Conservation (phyloP, 2,113 vertebrate genomes). For the Aphyosemion australe region DNA sequence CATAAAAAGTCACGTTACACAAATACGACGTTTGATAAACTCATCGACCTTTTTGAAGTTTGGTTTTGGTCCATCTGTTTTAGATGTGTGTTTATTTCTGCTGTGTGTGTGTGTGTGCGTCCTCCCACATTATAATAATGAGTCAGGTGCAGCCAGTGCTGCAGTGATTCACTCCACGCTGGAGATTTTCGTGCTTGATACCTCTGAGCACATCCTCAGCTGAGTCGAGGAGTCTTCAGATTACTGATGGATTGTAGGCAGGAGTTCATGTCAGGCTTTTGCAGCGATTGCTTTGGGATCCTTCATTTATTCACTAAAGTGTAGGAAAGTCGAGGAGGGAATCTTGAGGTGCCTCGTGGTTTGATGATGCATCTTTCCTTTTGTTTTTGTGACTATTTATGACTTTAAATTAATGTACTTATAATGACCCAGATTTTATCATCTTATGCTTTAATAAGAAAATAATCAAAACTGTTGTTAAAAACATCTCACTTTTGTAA, state of each 20-base stretch:
- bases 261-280: slow-evolving; percentile 28
- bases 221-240: slow-evolving; percentile 52
- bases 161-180: slow-evolving; percentile 49
- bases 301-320: slow-evolving; percentile 1
- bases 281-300: slow-evolving; percentile 16
- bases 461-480: no score
- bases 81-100: slow-evolving; percentile 29
- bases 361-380: no score
- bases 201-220: slow-evolving; percentile 30
- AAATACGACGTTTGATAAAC: slow-evolving; percentile 4
- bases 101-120: slow-evolving; percentile 22
- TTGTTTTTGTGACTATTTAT: no score
- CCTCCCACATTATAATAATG: slow-evolving; percentile 49
- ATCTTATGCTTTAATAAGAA: no score
- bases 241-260: slow-evolving; percentile 38
- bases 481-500: no score
- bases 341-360: no score
- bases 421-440: no score
- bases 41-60: neutral
- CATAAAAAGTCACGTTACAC: neutral
- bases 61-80: slow-evolving; percentile 10
- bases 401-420: no score
- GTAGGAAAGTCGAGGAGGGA: neutral
- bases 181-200: slow-evolving; percentile 48
- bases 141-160: slow-evolving; percentile 45